phyloP scores from a whole-genome alignment of 2,113 vertebrate species.

The Elachura formosa region DNA sequence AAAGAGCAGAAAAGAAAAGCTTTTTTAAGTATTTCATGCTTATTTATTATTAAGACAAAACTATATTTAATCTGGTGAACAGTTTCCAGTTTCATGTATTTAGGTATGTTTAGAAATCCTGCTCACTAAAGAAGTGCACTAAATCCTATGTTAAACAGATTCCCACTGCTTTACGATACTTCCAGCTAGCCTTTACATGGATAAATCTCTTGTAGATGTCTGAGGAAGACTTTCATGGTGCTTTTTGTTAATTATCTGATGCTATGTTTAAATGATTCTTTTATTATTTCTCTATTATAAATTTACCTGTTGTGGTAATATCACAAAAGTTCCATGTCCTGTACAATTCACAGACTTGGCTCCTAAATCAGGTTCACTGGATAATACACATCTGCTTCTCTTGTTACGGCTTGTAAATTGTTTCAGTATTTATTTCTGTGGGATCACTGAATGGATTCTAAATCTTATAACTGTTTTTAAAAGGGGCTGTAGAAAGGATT shows the following conservation, averaged over 20 bases:
- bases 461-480: not conserved
- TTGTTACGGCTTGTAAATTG: not conserved
- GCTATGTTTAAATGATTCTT: not conserved
- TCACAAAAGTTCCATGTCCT: accelerated
- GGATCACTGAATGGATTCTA: not conserved
- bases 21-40: not conserved
- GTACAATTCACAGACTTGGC: not conserved
- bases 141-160: not conserved
- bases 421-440: not conserved
- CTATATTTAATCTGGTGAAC: not conserved
- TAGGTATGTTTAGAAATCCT: not conserved
- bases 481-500: not conserved
- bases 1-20: not conserved
- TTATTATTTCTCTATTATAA: not conserved
- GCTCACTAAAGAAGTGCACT: not conserved
- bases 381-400: not conserved
- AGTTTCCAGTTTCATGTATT: not conserved
- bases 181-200: not conserved
- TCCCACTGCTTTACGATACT: not conserved
- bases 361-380: not conserved
- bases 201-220: not conserved
- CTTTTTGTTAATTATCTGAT: not conserved
- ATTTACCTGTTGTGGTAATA: not conserved
- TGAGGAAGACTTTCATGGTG: not conserved
- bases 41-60: not conserved